Evolutionary conservation across 2,888 invertebrate species (phyloP).

Genomic region (Agriopis aurantiaria): DNA sequence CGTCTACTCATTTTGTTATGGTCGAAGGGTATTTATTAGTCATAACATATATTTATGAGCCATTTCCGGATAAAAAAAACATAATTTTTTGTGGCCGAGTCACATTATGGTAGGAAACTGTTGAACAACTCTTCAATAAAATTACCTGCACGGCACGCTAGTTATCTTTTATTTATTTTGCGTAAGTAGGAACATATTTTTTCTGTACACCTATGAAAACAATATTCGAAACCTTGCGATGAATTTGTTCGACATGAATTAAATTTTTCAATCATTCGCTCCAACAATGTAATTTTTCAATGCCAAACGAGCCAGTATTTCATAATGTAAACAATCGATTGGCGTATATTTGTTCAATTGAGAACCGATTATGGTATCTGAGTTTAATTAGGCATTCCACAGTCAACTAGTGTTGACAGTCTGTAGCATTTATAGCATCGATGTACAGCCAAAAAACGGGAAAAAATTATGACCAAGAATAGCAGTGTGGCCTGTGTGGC

Average conservation of each 20-base stretch:
- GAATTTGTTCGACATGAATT: conserved; percentile 21
- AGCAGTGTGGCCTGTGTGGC: too few relatives aligned
- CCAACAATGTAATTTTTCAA: conserved; percentile 44
- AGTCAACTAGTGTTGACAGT: conserved; percentile 8
- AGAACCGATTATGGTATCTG: conserved; percentile 56
- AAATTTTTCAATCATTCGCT: conserved; percentile 43
- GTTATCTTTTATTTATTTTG: background rate
- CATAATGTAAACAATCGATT: conserved; percentile 54
- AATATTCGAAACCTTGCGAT: conserved; percentile 27
- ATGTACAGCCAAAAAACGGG: too few relatives aligned
- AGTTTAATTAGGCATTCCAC: conserved; percentile 56
- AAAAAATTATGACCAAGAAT: too few relatives aligned
- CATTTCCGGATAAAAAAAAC: background rate
- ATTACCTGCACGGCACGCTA: background rate
- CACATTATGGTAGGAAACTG: too few relatives aligned
- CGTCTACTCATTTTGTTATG: too few relatives aligned
- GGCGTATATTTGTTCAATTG: conserved; percentile 66
- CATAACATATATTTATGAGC: background rate
- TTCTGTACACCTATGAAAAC: conserved; percentile 20
- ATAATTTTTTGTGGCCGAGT: too few relatives aligned
- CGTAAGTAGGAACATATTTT: background rate
- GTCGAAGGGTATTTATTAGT: conserved; percentile 6
- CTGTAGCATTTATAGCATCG: conserved; percentile 36
- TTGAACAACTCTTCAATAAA: too few relatives aligned
- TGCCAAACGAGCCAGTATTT: conserved; percentile 49